These are phyloP conservation scores for Carterocephalus palaemon DNA, from an alignment of 2,888 invertebrate genomes.

Conservation along the genomic window DNA sequence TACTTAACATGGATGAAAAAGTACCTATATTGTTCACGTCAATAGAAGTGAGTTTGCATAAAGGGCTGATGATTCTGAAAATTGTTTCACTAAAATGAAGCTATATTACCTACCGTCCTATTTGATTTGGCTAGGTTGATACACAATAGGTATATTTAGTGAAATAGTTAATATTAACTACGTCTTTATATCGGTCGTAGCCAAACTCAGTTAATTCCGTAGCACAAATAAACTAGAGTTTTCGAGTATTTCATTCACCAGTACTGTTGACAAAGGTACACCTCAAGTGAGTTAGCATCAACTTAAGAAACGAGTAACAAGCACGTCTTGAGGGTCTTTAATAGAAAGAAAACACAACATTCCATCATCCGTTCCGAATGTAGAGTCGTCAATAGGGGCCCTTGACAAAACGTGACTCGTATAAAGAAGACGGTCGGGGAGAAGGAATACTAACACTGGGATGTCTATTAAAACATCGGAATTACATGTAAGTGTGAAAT, in stretches of 20 bases:
- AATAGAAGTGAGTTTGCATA: no score
- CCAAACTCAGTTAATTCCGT: no score
- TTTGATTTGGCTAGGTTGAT: no score
- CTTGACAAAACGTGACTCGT: conserved; percentile 70
- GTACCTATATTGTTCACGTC: no score
- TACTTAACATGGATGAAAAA: no score
- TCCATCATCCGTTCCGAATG: conserved; percentile 49
- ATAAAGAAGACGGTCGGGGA: conserved; percentile 53
- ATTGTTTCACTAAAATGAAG: no score
- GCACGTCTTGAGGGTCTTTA: conserved; percentile 48
- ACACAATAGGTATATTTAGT: no score
- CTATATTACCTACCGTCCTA: no score
- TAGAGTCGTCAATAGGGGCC: conserved; percentile 55
- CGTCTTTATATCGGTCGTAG: no score
- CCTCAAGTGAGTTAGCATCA: conserved; percentile 15
- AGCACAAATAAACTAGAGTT: not conserved
- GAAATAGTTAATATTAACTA: no score
- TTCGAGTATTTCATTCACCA: not conserved
- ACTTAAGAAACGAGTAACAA: conserved; percentile 33
- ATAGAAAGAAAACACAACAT: conserved; percentile 68
- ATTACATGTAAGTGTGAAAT: conserved; percentile 53
- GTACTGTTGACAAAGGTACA: conserved; percentile 2
- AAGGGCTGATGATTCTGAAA: no score
- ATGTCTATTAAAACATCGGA: conserved; percentile 58
- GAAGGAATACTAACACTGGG: conserved; percentile 39